Evolutionary conservation across 2,888 invertebrate species (phyloP), one percentile per base, ranked within the genome.

Genomic region (Heliconius ismenius): DNA sequence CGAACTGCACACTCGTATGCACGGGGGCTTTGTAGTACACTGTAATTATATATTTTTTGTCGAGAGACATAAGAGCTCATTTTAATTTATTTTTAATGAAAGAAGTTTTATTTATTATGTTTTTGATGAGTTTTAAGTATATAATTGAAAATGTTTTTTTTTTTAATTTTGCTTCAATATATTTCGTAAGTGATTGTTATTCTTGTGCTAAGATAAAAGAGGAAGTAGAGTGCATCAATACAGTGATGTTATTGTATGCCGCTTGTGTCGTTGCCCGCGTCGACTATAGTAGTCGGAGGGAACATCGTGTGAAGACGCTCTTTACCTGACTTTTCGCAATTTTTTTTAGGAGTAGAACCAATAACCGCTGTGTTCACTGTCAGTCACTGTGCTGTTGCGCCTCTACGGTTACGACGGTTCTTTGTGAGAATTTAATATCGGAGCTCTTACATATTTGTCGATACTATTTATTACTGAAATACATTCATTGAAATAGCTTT

Each of bases 71-170:
- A 70, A 70, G 70, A 58, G 70, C 36, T 36, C 58, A 58, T 70
- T 70, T 70, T 70, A 58, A 58, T 70, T 54, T 32, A 32, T 70
- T 58, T 36, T 58, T n/a, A 58, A 58, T 70, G 36, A 32, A 58
- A 70, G 43, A 49, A 69, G 13, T 43, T 15, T 67, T 54, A 28
- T 69, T 69, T 2, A 69, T 69, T 69, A 26, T 28, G 21, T 32
- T 54, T 58, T 62, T 26, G 24, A 62, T 62, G 24, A 21, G 62
- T 26, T 62, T 60, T 26, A 62, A 62, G 26, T 26, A 28, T 62
- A 62, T 26, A 13, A 60, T 13, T 60, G 62, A 62, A 62, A 18
- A 26, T 26, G 15, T 0, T 49, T 49, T 49, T 18, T 26, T 15
- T 62, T 62, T 62, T 26, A 10, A 58, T 7, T 28, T 62, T 15